Evolutionary conservation across 1,140 invertebrate species (phyloP), one percentile per base, ranked within the genome.

Genomic region (Penaeus indicus): DNA sequence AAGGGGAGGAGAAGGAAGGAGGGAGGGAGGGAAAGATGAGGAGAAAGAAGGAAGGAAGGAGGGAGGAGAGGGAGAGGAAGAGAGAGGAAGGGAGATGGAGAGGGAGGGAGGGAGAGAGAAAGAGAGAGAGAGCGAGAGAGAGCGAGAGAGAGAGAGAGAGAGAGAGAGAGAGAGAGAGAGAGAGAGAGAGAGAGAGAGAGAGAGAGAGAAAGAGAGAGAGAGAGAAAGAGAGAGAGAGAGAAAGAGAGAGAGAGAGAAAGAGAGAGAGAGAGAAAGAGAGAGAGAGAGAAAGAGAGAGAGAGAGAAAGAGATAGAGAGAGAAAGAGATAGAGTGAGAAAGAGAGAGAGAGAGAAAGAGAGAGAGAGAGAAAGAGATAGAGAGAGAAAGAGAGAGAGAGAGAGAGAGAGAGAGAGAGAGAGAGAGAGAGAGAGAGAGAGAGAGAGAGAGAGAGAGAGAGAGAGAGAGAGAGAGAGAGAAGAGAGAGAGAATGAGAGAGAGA

Each of bases 331-430:
- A 61, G 32, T 22, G 47, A 27, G 47, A 25, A 21, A 0, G 27
- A 22, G n/a, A 61, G 47, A 54, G 42, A 13, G n/a, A 77, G 16
- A 32, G 22, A 42, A 62, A 22, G 81, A 5, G 81, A 32, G 7
- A 11, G 32, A 22, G 27, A 79, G 77, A 1, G 22, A 25, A 10
- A 3, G 7, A 22, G 32, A 42, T 38, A 22, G 77, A 42, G n/a
- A 22, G 32, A 79, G 77, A 42, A 42, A 79, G 32, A 79, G 77
- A 79, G 77, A 42, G 77, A 79, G 77, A 42, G 77, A 79, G 77
- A 42, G 80, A 63, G 54, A 83, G 80, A 63, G 80, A 83, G 60
- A 83, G 82, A 69, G 82, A 42, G 82, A 84, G 63, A 69, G 82
- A 84, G 32, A 69, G 82, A 42, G 63, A 69, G 32, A 42, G 64